These are phyloP conservation scores for Lasioglossum morio DNA, from an alignment of 2,888 invertebrate genomes.

Conservation along the genomic window DNA sequence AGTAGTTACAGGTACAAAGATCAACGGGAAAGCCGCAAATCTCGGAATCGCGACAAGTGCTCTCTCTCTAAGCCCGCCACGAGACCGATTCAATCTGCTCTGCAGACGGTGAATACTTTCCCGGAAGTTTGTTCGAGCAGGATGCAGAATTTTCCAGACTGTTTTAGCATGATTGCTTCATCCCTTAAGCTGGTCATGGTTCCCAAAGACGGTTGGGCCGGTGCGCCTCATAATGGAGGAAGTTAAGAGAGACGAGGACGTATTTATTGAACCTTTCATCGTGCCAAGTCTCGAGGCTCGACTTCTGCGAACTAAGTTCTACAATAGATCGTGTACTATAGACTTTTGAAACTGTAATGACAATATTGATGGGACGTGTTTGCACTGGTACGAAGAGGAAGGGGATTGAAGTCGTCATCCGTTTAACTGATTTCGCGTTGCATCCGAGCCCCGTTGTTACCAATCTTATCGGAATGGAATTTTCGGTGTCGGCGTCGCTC, in stretches of 20 bases:
- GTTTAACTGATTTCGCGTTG: neutral
- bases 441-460: neutral
- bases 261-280: constrained; percentile 10
- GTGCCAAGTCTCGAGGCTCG: constrained; percentile 9
- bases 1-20: constrained; percentile 6
- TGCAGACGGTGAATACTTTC: neutral
- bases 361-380: constrained; percentile 15
- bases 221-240: neutral
- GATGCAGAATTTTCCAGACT: constrained; percentile 11
- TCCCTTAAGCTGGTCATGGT: constrained; percentile 9
- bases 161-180: constrained; percentile 14
- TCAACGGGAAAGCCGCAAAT: neutral
- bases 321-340: constrained; percentile 10
- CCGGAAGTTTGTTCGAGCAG: neutral
- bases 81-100: neutral
- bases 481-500: neutral
- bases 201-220: neutral
- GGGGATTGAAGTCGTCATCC: neutral
- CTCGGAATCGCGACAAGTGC: neutral
- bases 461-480: constrained; percentile 10
- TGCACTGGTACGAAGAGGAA: neutral
- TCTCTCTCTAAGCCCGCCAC: neutral
- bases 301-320: constrained; percentile 15
- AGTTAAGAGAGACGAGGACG: constrained; percentile 1
- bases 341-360: constrained; percentile 22